phyloP scores from a whole-genome alignment of 2,797 vertebrate genomes.

The Myoxocephalus aenaeus region DNA sequence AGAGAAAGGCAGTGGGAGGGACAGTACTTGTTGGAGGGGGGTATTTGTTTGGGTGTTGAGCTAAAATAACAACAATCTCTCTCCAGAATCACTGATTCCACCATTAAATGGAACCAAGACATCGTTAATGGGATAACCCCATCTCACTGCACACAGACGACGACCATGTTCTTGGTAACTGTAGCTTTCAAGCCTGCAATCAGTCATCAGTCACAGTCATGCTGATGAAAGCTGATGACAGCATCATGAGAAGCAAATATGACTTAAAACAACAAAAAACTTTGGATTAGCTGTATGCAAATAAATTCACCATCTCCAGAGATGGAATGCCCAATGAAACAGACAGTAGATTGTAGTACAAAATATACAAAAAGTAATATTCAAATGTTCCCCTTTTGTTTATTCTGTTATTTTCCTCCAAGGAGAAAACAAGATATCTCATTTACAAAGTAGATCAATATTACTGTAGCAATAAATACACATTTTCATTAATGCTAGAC shows the following conservation, averaged over 20 bases:
- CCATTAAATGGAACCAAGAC: neutral
- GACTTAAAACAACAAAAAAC: constrained; percentile 3
- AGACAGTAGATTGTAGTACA: neutral
- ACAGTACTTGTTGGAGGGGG: too few relatives aligned
- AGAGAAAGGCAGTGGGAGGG: constrained; percentile 2
- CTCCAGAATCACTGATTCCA: neutral
- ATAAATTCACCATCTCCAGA: neutral
- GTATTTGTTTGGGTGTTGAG: neutral
- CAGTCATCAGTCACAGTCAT: neutral
- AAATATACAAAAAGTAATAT: neutral
- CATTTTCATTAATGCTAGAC: constrained; percentile 5
- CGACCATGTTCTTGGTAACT: constrained; percentile 10
- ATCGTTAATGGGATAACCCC: neutral
- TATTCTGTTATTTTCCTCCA: constrained; percentile 1
- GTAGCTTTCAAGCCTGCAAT: neutral
- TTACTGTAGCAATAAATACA: neutral
- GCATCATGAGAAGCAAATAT: neutral
- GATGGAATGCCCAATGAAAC: neutral
- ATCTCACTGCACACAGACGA: constrained; percentile 2
- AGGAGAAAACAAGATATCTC: constrained; percentile 6
- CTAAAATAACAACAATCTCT: neutral
- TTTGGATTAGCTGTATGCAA: constrained; percentile 35
- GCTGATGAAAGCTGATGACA: constrained; percentile 11
- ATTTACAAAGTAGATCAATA: constrained; percentile 10
- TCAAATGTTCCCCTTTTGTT: constrained; percentile 4